Base-by-base conservation (phyloP, 1,140 invertebrate genomes). In the Maniola jurtina region DNA sequence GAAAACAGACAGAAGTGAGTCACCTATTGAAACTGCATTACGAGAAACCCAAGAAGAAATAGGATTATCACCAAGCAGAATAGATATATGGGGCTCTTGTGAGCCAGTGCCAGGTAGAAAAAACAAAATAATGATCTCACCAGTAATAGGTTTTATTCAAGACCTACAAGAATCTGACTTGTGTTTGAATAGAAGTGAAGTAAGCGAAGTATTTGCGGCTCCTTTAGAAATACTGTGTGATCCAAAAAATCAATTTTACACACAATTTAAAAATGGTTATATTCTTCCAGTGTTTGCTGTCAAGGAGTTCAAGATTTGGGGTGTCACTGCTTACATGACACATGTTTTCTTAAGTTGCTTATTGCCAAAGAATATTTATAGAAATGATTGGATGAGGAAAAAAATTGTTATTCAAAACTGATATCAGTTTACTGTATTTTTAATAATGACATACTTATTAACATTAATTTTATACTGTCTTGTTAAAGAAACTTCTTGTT, bases 31-130 rank as follows among this genome's bases (percentile, higher is more conserved):
- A 61, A 97, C 97, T 13, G 97, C 97, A 0, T 67, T 98, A 0
- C 90, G 97, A 56, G 97, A 98, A 92, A 96, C 96, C 0, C 92
- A 95, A 81, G 97, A 98, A 87, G 97, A 98, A 89, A 91, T 98
- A 36, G 95, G 96, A 2, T 92, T 98, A 34, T 74, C 92, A 5
- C 83, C 89, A n/a, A 77, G 92, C 9, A 91, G 89, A 15, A 90
- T 98, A 7, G 92, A 96, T 55, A 83, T 98, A 8, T 98, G 97
- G 96, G 95, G 95, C 7, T 86, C 91, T 52, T 81, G 77, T 1
- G 75, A 72, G 0, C 25, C 70, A 5, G 55, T 92, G 5, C 92
- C 91, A 4, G 91, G 93, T 40, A 87, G 89, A 7, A 85, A 93
- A 57, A 88, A 93, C n/a, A 92, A 91, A 59, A 88, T 91, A 47